Base-by-base conservation (phyloP, 2,888 invertebrate species). In the Netelia inedita region DNA sequence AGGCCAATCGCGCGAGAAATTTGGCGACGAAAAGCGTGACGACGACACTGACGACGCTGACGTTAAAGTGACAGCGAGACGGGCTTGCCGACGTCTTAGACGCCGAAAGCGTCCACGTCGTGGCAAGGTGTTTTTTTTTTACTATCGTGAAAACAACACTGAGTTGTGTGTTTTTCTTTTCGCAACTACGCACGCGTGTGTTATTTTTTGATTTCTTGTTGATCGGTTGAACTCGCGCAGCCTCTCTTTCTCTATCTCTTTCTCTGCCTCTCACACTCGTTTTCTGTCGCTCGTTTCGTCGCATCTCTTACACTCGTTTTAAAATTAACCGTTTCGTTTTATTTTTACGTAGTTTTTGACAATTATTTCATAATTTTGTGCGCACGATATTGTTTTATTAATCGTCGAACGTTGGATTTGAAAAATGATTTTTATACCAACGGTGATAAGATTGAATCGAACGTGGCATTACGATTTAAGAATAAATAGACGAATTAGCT, bases 101-200 rank as follows among this genome's bases (percentile, higher is more conserved):
- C 88, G 87, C 71, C 86, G 79, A 72, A 79, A 83, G 78, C 88
- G 88, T 86, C 87, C 88, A 79, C 89, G 87, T 86, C 86, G 81
- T 78, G 81, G 86, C 84, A 89, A 90, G 90, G 89, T 90, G 86
- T 85, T 85, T 35, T 85, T 85, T 85, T 86, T 75, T 61, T 59
- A 73, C 81, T 66, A 63, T 71, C 55, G 74, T 83, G 57, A 81
- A 55, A 65, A 69, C 79, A 78, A 71, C 28, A 63, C 21, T n/a
- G 28, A 61, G n/a, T 35, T 35, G 5, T 35, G 35, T 28, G 6
- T 35, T 8, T 35, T 35, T 35, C 5, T 35, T 8, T 6, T 35
- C 35, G 6, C 8, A 11, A 23, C 16, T 61, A 28, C 16, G 23
- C 61, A 79, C 79, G 63, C 63, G 41, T 50, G 23, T 19, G 9